Percentiles rank a stretch among this genome's conserved stretches.
phyloP scores from a whole-genome alignment of 1,140 invertebrate genomes.

The Marisa cornuarietis region DNA sequence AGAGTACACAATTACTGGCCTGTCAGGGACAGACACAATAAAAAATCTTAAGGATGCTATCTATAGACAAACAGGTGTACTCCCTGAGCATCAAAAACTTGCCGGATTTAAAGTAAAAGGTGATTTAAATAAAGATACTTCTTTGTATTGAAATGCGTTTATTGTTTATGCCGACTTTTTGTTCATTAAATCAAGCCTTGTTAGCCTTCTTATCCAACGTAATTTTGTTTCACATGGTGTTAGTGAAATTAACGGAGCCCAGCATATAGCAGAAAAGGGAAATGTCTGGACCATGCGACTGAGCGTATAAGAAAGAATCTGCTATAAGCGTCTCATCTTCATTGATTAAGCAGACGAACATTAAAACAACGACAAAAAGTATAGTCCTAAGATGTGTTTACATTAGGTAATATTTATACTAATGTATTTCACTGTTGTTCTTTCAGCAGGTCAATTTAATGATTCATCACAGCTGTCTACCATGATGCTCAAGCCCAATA shows the following conservation, averaged over 20 bases:
- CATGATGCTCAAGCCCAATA: slow-evolving; percentile 84
- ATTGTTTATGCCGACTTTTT: no score
- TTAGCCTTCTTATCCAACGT: no score
- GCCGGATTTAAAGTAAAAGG: slow-evolving; percentile 93
- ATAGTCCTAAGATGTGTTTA: neutral
- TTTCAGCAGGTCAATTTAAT: slow-evolving; percentile 81
- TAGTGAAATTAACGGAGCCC: no score
- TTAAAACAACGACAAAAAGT: no score
- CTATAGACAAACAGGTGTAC: slow-evolving; percentile 82
- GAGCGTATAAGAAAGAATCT: no score
- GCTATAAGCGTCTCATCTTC: no score
- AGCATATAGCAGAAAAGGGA: no score
- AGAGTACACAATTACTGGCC: slow-evolving; percentile 79
- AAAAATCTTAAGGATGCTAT: slow-evolving; percentile 77
- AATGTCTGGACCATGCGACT: no score
- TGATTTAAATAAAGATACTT: slow-evolving; percentile 51
- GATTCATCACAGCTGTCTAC: slow-evolving; percentile 78
- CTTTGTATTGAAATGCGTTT: neutral
- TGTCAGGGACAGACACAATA: slow-evolving; percentile 68
- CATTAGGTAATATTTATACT: slow-evolving; percentile 13
- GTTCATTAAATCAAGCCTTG: no score
- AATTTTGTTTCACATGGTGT: no score
- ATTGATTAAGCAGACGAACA: no score
- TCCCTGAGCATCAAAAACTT: slow-evolving; percentile 90
- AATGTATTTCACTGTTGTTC: slow-evolving; percentile 24